A percentile compares a stretch with the other conserved stretches of the same genome.
phyloP scores from a whole-genome alignment of 1,140 invertebrate species.

The Lepidurus packardi region DNA sequence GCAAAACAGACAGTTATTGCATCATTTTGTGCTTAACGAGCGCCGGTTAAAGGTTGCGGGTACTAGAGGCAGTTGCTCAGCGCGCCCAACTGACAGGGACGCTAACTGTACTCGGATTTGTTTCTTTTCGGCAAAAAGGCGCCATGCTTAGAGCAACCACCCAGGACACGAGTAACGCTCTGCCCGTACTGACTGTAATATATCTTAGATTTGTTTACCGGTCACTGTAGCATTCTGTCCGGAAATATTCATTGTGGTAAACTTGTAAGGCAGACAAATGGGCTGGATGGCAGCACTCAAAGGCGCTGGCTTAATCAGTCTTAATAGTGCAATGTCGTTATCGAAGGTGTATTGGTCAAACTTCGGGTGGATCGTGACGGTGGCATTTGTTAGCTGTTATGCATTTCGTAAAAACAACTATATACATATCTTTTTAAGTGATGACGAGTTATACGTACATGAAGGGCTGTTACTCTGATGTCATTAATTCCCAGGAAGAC shows the following conservation, averaged over 20 bases:
- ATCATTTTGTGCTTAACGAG: too few relatives aligned
- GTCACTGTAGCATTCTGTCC: slow-evolving; percentile 27
- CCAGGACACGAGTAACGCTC: too few relatives aligned
- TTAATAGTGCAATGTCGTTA: slow-evolving; percentile 42
- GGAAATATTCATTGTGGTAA: background rate
- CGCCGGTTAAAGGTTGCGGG: too few relatives aligned
- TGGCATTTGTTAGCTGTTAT: background rate
- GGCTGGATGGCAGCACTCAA: slow-evolving; percentile 34
- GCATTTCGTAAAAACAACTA: background rate
- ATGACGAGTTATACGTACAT: background rate
- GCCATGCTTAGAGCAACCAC: too few relatives aligned
- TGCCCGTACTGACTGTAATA: background rate
- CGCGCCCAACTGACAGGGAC: too few relatives aligned
- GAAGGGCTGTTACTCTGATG: background rate
- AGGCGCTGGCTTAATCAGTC: slow-evolving; percentile 35
- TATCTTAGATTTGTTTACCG: background rate
- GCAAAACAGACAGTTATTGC: too few relatives aligned
- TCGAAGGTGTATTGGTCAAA: slow-evolving; percentile 48
- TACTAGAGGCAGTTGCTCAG: too few relatives aligned
- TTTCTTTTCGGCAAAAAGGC: background rate
- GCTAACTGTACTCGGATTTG: slow-evolving; percentile 46
- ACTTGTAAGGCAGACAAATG: slow-evolving; percentile 35
- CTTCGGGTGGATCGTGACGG: slow-evolving; percentile 43
- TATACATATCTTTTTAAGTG: background rate
- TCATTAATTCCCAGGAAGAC: slow-evolving; percentile 23